Evolutionary conservation across 1,140 invertebrate genomes (phyloP).

Genomic region (Mizuhopecten yessoensis): DNA sequence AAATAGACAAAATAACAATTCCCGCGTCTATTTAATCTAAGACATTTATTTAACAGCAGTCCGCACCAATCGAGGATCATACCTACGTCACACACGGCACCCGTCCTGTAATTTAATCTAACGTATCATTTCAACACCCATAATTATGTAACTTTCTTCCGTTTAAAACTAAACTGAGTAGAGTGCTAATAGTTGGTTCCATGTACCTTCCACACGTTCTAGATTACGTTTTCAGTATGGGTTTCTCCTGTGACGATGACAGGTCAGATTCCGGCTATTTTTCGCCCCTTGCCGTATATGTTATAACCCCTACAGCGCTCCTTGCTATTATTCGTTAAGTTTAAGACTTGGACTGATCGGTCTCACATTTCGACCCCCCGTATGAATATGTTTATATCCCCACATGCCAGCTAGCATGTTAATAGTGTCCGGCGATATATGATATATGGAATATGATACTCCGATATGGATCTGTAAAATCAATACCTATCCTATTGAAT

Average conservation of each 20-base stretch:
- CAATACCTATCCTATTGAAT: slow-evolving; percentile 6
- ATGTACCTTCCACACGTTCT: neutral
- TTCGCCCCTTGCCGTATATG: neutral
- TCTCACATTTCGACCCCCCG: slow-evolving; percentile 21
- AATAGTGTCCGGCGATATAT: neutral
- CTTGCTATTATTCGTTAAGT: neutral
- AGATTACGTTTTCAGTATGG: neutral
- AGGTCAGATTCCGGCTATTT: neutral
- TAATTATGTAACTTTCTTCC: too few species aligned
- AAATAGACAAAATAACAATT: too few species aligned
- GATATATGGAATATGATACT: neutral
- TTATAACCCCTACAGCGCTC: neutral
- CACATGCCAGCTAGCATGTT: neutral
- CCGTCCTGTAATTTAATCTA: too few species aligned
- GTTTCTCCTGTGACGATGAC: too few species aligned
- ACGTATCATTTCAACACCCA: too few species aligned
- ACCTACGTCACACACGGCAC: too few species aligned
- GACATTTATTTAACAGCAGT: too few species aligned
- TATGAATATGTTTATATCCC: neutral
- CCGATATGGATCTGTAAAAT: neutral
- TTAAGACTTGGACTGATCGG: neutral
- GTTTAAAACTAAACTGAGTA: too few species aligned
- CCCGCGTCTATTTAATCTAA: too few species aligned
- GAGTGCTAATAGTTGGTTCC: neutral
- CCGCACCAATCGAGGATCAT: too few species aligned